Conservation (phyloP, 1,140 invertebrate genomes). For the Asobara japonica region DNA sequence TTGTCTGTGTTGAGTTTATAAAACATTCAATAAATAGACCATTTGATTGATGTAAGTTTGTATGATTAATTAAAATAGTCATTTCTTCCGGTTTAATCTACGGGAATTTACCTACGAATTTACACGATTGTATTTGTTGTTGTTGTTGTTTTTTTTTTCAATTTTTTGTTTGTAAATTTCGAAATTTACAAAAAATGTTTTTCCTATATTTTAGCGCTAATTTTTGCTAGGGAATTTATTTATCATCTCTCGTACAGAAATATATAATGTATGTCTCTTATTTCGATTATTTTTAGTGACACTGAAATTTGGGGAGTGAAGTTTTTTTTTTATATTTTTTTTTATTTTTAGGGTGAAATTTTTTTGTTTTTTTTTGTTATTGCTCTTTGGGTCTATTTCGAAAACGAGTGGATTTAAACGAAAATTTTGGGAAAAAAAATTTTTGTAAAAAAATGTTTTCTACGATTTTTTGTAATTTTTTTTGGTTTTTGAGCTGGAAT, state of each 20-base stretch:
- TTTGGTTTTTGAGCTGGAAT: too few relatives aligned
- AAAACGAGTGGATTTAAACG: too few relatives aligned
- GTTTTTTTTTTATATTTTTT: not conserved
- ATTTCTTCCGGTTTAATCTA: not conserved
- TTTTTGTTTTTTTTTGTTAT: too few relatives aligned
- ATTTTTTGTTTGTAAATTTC: too few relatives aligned
- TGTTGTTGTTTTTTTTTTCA: not conserved
- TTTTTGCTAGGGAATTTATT: not conserved
- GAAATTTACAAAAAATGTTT: too few relatives aligned
- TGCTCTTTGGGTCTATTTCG: too few relatives aligned
- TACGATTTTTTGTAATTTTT: too few relatives aligned
- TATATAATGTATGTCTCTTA: not conserved
- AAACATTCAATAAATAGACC: slow-evolving; percentile 1
- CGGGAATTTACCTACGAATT: not conserved
- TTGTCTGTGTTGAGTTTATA: not conserved
- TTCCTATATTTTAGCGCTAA: too few relatives aligned
- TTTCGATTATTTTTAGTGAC: not conserved
- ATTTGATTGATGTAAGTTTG: not conserved
- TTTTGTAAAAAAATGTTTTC: too few relatives aligned
- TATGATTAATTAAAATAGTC: slow-evolving; percentile 1
- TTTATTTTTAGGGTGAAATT: too few relatives aligned
- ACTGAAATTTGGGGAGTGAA: not conserved
- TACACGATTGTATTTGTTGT: not conserved
- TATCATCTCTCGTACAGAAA: not conserved
- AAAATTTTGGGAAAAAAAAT: too few relatives aligned